Evolutionary conservation across 2,113 vertebrate genomes (phyloP), one percentile per base, ranked within the genome.

Genomic region (Nesogale talazaci): DNA sequence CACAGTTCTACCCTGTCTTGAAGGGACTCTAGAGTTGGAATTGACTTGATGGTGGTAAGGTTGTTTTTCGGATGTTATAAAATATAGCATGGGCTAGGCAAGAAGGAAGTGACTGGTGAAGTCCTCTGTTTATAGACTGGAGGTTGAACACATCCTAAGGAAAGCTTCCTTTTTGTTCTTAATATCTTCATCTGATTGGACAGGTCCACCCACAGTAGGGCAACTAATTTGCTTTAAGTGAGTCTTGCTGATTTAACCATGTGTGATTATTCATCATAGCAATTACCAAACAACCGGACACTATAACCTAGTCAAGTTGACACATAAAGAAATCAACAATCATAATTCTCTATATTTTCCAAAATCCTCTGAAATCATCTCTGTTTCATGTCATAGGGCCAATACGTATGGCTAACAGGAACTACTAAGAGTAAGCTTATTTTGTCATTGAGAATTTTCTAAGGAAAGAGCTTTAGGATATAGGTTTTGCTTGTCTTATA

Each of bases 351-450:
- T 10, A 31, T 67, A 31, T 61, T 84, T 95, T 82, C 81, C 34
- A 16, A 38, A 27, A 27, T 34, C 23, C 36, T 90, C 36, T 91
- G 12, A 83, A 91, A 40, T 83, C 36, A 80, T 72, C 52, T 92
- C 57, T n/a, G 52, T 77, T 3, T 4, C 3, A 83, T 83, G 94
- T 85, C 75, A 36, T 57, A 38, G 36, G 69, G 91, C 14, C 11
- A 61, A 23, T 61, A 87, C 19, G 79, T 63, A 29, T 79, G 61
- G 75, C 69, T 83, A 82, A 36, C 22, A 61, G 31, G 40, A 31
- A 79, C 78, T 87, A 90, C 36, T 31, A 78, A 19, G 69, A 31
- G 79, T 96, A n/a, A 92, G n/a, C 31, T 94, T 29, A 46, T 4
- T 31, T 19, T 77, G 75, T 70, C 23, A 87, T 22, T 46, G 56